Conservation (phyloP, 2,888 invertebrate genomes). For the Rosalia funebris region DNA sequence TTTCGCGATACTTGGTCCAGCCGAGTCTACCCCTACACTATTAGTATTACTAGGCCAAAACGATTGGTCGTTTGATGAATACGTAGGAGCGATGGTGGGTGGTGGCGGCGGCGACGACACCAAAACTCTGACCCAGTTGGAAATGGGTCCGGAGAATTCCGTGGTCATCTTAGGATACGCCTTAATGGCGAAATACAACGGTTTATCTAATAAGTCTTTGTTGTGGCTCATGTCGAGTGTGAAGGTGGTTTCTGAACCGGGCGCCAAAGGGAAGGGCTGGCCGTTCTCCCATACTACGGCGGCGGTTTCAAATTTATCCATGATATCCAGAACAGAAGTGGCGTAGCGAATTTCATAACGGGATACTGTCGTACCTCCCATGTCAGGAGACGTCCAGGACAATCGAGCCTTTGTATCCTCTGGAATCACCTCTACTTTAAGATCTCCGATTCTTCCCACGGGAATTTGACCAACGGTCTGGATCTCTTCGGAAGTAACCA, state of each 20-base stretch:
- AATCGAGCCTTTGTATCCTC: conserved; percentile 66
- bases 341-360: conserved; percentile 68
- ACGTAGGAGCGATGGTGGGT: conserved; percentile 63
- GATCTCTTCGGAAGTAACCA: conserved; percentile 62
- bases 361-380: conserved; percentile 66
- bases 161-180: conserved; percentile 63
- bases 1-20: conserved; percentile 61
- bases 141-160: conserved; percentile 62
- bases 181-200: conserved; percentile 67
- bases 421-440: conserved; percentile 64
- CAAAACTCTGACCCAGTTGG: conserved; percentile 68
- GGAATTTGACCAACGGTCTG: conserved; percentile 54
- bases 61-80: conserved; percentile 56
- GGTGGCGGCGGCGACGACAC: conserved; percentile 67
- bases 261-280: conserved; percentile 63
- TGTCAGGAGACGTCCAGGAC: conserved; percentile 71
- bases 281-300: conserved; percentile 64
- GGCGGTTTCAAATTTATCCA: conserved; percentile 65
- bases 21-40: conserved; percentile 54
- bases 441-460: conserved; percentile 68
- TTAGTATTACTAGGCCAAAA: conserved; percentile 60
- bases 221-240: conserved; percentile 65
- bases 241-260: conserved; percentile 67
- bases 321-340: conserved; percentile 61
- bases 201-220: conserved; percentile 64